Evolutionary conservation across 37 sponge, comb jelly and placozoan species (phyloP).

Genomic region (Ianthella basta): DNA sequence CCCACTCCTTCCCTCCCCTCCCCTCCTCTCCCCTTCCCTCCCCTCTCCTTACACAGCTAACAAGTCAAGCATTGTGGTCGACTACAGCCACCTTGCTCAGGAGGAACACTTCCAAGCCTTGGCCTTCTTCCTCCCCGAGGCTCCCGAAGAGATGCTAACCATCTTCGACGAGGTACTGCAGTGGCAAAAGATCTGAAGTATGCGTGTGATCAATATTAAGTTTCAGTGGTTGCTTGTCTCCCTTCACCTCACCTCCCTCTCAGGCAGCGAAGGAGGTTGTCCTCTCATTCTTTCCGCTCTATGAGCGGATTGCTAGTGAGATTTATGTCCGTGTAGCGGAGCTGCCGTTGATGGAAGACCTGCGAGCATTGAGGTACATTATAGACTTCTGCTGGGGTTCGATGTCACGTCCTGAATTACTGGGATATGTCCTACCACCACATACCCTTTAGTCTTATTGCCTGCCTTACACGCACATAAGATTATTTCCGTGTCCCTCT

Average conservation of each 20-base stretch:
- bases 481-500: background rate
- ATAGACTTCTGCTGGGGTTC: background rate
- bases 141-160: constrained; percentile 95
- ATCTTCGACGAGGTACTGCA: constrained; percentile 94
- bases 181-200: background rate
- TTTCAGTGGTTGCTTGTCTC: too few relatives aligned
- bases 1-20: too few relatives aligned
- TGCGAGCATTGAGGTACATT: constrained; percentile 87
- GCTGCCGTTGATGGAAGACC: constrained; percentile 97
- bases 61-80: constrained; percentile 90
- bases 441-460: too few relatives aligned
- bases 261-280: constrained; percentile 98
- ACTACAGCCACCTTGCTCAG: constrained; percentile 89
- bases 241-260: too few relatives aligned
- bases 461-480: background rate
- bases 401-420: too few relatives aligned
- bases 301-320: constrained; percentile 85
- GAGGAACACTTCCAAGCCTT: constrained; percentile 76
- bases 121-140: constrained; percentile 99
- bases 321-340: constrained; percentile 94
- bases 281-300: constrained; percentile 89
- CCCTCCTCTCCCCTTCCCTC: too few relatives aligned
- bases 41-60: constrained; percentile 55
- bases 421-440: too few relatives aligned
- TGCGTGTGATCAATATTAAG: too few relatives aligned